Percentiles rank a stretch among this genome's conserved stretches.
Conservation (phyloP, 2,888 invertebrate species). For the Hydraecia micacea region DNA sequence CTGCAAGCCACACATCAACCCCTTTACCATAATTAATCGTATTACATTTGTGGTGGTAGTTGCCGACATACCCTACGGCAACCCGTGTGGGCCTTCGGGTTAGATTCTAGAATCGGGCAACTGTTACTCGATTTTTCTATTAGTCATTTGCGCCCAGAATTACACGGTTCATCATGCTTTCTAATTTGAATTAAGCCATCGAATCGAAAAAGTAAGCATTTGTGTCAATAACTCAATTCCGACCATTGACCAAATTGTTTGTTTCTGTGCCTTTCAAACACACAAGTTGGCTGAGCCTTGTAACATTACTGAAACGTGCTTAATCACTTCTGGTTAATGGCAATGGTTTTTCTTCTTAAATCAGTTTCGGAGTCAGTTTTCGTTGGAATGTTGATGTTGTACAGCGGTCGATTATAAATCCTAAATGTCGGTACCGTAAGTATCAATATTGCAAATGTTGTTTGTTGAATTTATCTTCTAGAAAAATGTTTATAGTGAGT, state of each 20-base stretch:
- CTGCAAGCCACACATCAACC: slow-evolving; percentile 29
- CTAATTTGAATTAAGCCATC: not conserved
- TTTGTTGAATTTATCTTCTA: slow-evolving; percentile 38
- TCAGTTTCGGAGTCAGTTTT: slow-evolving; percentile 43
- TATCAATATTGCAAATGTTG: slow-evolving; percentile 52
- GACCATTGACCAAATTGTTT: not conserved
- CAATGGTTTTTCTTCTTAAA: slow-evolving; percentile 22
- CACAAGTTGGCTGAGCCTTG: not conserved
- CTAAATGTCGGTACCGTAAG: slow-evolving; percentile 39
- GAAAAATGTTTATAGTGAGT: slow-evolving; percentile 39
- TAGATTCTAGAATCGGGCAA: not conserved
- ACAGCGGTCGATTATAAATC: slow-evolving; percentile 52
- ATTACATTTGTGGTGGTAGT: slow-evolving; percentile 15
- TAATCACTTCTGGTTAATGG: slow-evolving; percentile 1
- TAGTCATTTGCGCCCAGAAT: not conserved
- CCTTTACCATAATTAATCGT: slow-evolving; percentile 48
- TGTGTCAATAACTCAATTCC: not conserved
- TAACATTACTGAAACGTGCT: not conserved
- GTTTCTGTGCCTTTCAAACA: slow-evolving; percentile 1
- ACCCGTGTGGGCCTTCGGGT: not conserved
- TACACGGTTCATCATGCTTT: slow-evolving; percentile 7
- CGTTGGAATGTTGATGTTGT: slow-evolving; percentile 49
- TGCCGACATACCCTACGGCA: not conserved
- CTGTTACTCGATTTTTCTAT: slow-evolving; percentile 5
- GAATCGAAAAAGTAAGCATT: not conserved